Evolutionary conservation across 2,797 vertebrate genomes (phyloP), one percentile per base, ranked within the genome.

Genomic region (Tachyglossus aculeatus): DNA sequence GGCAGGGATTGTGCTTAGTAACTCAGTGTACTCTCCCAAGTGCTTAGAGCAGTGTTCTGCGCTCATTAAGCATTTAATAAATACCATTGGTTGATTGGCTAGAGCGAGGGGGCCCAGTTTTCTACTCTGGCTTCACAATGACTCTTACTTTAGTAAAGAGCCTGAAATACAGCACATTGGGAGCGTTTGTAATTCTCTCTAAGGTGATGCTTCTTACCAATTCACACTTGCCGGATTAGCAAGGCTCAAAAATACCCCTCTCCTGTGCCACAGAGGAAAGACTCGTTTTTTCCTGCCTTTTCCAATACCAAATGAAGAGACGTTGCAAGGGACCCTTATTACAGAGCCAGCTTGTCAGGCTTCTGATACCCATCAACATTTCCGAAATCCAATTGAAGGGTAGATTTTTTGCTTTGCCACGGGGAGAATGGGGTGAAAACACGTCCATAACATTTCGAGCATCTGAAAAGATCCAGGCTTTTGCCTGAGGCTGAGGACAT

Each of bases 361-460:
- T 4, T 3, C 65, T 58, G 12, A 60, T 51, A 63, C 41, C 29
- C 58, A 47, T 38, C 52, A 22, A 6, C 43, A 79, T 72, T 50
- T 83, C 66, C 44, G 37, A 88, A 83, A 86, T 60, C 19, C 76
- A 77, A 56, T 41, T 78, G 16, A 39, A 32, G 74, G 67, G 53
- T 24, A 24, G 7, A 4, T 6, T 82, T n/a, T 83, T 61, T 71
- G 41, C 51, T 83, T 87, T 77, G 38, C 58, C 61, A 63, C 32
- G 31, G 64, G 18, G 22, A 65, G 36, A 78, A 45, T 24, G 16
- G 57, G 7, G 43, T 54, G 24, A 85, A 72, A 40, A 19, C 61
- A 71, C 9, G 1, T 6, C 65, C 6, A 6, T 36, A 71, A 57
- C 24, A n/a, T 78, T 78, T 81, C 37, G 64, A 66, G 14, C 59